Base-by-base conservation (phyloP, 1,140 invertebrate species). In the Wiebesia pumilae region DNA sequence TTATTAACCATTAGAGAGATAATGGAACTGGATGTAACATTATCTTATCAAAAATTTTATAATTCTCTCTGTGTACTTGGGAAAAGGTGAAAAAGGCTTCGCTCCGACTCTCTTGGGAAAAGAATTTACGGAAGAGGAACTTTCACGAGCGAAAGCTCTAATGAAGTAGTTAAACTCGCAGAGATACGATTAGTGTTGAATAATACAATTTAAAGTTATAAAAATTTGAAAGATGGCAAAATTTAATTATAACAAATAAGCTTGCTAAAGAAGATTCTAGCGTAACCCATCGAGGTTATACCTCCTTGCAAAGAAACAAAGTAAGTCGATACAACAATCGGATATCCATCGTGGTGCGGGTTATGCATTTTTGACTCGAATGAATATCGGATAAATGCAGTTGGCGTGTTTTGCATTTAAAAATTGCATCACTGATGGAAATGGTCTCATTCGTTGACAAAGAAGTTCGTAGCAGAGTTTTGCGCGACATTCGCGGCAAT, bases 121-220 rank as follows among this genome's bases (percentile, higher is more conserved):
- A 75, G 35, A 75, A 43, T 75, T 40, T 75, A 75, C 21, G 35
- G 40, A 35, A 16, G 40, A 38, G 33, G 35, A 10, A 38, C 16
- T 38, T 35, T 71, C 69, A 24, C 16, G 33, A 38, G 33, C 38
- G 24, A 71, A 71, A 21, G 35, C 33, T 71, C 43, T 75, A 75
- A 27, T 75, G n/a, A 10, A 0, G 9, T 43, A 40, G 71, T 40
- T 75, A 75, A n/a, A 75, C 24, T 43, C 71, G 12, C 43, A 75
- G n/a, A 75, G 40, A 43, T 75, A 43, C 71, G 43, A 75, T 75
- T 75, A 75, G 43, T 43, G 19, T 10, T 12, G 38, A 75, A 75
- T 75, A 75, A 75, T 75, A 43, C 71, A 75, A 75, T 75, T 75
- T 43, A 75, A 75, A 75, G 71, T 75, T 43, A 19, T 43, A 38